Base-by-base conservation (phyloP, 2,113 vertebrate species). In the Melanostigma gelatinosum region DNA sequence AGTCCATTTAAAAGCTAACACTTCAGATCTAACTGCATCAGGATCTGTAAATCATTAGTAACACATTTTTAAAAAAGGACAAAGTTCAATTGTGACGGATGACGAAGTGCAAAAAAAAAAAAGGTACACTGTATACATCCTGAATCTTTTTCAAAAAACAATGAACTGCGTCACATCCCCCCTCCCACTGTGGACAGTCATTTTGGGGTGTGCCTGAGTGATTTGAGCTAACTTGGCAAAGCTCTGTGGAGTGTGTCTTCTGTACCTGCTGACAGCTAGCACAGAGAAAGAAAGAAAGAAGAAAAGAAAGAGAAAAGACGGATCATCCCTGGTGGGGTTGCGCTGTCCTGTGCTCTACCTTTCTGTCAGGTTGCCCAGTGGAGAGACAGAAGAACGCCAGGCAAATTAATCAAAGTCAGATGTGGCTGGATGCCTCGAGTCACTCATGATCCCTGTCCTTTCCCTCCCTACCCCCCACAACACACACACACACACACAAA, bases 321-420 rank as follows among this genome's bases (percentile, higher is more conserved):
- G 82, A 72, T 92, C 88, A 87, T 93, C 89, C 86, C 88, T 83
- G 77, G 88, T 85, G 89, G 88, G 87, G 83, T 81, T 75, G 87
- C 83, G 80, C 84, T 75, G 80, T 91, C 84, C 83, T 65, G 62
- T 85, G 93, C 89, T 96, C 95, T 94, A 93, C 95, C 96, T 96
- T 95, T 95, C 96, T 96, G 96, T 97, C 97, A 97, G 95, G 93
- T 92, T 94, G 93, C 94, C 93, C 94, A 94, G 95, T 92, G 94
- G 96, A 95, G 95, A 97, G 96, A 96, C 96, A 94, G 95, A 95
- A 94, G 94, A 95, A 95, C 92, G 94, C 95, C 95, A 95, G 94
- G 95, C 96, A 97, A 97, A 98, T 99, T 98, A 98, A 98, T 98
- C 97, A 98, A 98, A 97, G 97, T 98, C 97, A 98, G 97, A 97